These are phyloP conservation scores for Paralvinella palmiformis DNA, from an alignment of 1,140 invertebrate species.

Conservation along the genomic window DNA sequence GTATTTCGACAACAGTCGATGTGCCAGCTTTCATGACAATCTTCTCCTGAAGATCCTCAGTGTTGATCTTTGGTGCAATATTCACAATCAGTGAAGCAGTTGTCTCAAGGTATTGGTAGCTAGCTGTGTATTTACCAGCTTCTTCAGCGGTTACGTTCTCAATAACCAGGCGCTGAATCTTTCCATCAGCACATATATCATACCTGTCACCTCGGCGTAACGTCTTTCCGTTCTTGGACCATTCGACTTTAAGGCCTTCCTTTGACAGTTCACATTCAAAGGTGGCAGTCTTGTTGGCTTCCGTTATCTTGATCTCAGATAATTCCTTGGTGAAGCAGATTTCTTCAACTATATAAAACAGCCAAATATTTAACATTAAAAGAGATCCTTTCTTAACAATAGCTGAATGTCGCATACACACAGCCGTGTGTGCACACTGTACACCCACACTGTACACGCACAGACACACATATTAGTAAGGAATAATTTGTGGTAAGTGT, in stretches of 20 bases:
- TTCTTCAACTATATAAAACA: conserved; percentile 16
- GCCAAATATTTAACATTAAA: too few relatives aligned
- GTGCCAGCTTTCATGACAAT: conserved; percentile 21
- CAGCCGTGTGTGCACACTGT: too few relatives aligned
- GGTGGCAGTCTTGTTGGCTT: conserved; percentile 22
- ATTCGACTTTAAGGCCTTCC: conserved; percentile 36
- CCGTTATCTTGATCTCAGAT: conserved; percentile 14
- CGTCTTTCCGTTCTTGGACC: conserved; percentile 70
- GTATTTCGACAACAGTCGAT: conserved; percentile 70
- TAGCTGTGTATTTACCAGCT: conserved; percentile 21
- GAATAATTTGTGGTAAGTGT: background rate
- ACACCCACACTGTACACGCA: too few relatives aligned
- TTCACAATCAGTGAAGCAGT: conserved; percentile 65
- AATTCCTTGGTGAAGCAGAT: conserved; percentile 12
- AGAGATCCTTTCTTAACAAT: too few relatives aligned
- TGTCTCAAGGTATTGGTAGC: conserved; percentile 55
- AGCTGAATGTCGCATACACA: too few relatives aligned
- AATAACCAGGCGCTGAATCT: conserved; percentile 23
- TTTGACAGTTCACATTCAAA: conserved; percentile 44
- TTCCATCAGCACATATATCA: conserved; percentile 19
- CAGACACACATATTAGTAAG: too few relatives aligned
- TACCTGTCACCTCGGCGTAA: conserved; percentile 6
- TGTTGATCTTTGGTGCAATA: conserved; percentile 10
- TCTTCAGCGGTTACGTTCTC: conserved; percentile 20
- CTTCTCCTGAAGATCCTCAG: conserved; percentile 17